These are phyloP conservation scores for Catocala nupta DNA, from an alignment of 2,888 invertebrate genomes.

Conservation along the genomic window DNA sequence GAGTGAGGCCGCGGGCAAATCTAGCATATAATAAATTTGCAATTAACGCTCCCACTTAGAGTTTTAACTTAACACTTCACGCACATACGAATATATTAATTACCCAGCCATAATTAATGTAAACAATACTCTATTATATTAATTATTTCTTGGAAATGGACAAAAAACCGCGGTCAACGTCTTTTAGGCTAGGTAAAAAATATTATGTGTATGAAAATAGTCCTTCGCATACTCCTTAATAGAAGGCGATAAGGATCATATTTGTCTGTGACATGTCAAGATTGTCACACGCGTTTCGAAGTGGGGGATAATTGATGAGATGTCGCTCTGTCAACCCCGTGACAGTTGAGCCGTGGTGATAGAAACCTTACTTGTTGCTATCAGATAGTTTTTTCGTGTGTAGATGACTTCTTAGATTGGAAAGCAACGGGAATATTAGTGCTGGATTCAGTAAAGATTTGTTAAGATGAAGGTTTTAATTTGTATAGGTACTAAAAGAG, in stretches of 20 bases:
- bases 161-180: conserved; percentile 56
- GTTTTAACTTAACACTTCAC: neutral
- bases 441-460: neutral
- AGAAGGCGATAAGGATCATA: conserved; percentile 43
- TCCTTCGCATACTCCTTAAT: conserved; percentile 34
- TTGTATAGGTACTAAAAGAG: too few species aligned
- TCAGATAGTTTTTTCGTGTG: conserved; percentile 10
- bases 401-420: conserved; percentile 5
- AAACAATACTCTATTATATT: conserved; percentile 35
- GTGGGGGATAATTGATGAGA: conserved; percentile 76
- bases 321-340: conserved; percentile 59
- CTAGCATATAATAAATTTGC: neutral
- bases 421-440: neutral
- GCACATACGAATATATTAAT: conserved; percentile 21
- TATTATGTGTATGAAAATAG: conserved; percentile 22
- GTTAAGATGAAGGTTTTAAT: neutral
- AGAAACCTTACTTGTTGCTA: conserved; percentile 43
- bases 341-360: conserved; percentile 56
- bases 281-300: conserved; percentile 64
- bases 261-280: conserved; percentile 35
- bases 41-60: neutral
- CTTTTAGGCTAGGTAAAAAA: conserved; percentile 53
- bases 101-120: conserved; percentile 35
- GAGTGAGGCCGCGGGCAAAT: too few species aligned
- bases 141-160: conserved; percentile 38